Evolutionary conservation across 2,888 invertebrate species (phyloP).

Genomic region (Yponomeuta plumbellus): DNA sequence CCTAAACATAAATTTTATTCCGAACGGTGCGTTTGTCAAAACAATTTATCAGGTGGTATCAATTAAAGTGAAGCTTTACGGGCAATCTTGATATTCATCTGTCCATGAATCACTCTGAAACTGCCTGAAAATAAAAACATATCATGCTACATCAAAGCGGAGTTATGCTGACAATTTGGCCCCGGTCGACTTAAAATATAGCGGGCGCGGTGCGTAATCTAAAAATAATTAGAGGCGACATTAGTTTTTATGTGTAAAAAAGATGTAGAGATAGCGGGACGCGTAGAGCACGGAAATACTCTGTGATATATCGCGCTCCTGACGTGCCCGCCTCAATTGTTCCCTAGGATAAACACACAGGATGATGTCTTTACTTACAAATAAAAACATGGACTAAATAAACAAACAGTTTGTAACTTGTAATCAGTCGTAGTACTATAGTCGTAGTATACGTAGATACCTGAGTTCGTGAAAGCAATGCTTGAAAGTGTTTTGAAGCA

Average conservation of each 20-base stretch:
- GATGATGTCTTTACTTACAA: conserved; percentile 31
- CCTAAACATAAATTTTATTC: conserved; percentile 10
- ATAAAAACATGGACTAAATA: not conserved
- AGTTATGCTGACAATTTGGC: conserved; percentile 76
- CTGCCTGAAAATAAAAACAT: conserved; percentile 71
- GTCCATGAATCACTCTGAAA: conserved; percentile 67
- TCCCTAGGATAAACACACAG: conserved; percentile 46
- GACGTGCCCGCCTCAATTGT: conserved; percentile 54
- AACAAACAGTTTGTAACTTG: not conserved
- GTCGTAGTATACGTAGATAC: too few relatives aligned
- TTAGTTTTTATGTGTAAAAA: conserved; percentile 76
- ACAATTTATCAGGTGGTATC: conserved; percentile 54
- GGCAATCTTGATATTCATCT: conserved; percentile 67
- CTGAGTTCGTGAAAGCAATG: conserved; percentile 29
- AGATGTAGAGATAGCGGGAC: conserved; percentile 56
- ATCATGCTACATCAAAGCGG: conserved; percentile 72
- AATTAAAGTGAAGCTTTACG: conserved; percentile 62
- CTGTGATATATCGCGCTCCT: conserved; percentile 62
- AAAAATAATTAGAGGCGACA: conserved; percentile 76
- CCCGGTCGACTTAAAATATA: conserved; percentile 69
- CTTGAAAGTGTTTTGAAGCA: conserved; percentile 5
- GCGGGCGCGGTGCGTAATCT: conserved; percentile 74
- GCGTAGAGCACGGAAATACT: conserved; percentile 66
- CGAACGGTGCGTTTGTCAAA: conserved; percentile 46
- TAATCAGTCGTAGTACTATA: not conserved